These are phyloP conservation scores for Helogale parvula DNA, from an alignment of 2,113 vertebrate genomes.

Conservation along the genomic window DNA sequence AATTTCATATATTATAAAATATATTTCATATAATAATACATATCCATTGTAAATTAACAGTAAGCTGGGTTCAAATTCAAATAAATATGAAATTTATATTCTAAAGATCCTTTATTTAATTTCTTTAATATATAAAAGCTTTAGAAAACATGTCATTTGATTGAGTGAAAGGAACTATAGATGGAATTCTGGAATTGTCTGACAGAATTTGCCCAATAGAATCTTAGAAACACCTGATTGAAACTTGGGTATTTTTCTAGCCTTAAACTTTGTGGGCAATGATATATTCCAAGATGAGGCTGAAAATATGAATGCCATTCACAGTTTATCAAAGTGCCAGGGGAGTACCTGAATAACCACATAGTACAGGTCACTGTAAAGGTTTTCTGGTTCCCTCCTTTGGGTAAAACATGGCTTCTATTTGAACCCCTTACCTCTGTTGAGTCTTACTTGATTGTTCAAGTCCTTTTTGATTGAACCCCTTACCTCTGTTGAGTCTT, in stretches of 20 bases:
- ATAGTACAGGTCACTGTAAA: neutral
- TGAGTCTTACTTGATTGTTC: neutral
- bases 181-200: slow-evolving; percentile 2
- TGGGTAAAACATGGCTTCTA: neutral
- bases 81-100: slow-evolving; percentile 24
- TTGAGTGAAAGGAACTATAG: neutral
- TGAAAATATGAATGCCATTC: neutral
- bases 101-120: slow-evolving; percentile 72
- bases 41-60: neutral
- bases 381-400: neutral
- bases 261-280: neutral
- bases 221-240: neutral
- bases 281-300: neutral
- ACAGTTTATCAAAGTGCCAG: neutral
- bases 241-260: neutral
- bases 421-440: neutral
- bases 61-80: neutral
- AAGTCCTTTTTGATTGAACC: neutral
- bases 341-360: neutral
- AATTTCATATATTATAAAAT: neutral
- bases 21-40: neutral
- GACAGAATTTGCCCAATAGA: neutral
- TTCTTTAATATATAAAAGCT: slow-evolving; percentile 46
- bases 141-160: neutral
- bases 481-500: neutral